Conservation (phyloP, 2,113 vertebrate genomes). For the Agapornis roseicollis region DNA sequence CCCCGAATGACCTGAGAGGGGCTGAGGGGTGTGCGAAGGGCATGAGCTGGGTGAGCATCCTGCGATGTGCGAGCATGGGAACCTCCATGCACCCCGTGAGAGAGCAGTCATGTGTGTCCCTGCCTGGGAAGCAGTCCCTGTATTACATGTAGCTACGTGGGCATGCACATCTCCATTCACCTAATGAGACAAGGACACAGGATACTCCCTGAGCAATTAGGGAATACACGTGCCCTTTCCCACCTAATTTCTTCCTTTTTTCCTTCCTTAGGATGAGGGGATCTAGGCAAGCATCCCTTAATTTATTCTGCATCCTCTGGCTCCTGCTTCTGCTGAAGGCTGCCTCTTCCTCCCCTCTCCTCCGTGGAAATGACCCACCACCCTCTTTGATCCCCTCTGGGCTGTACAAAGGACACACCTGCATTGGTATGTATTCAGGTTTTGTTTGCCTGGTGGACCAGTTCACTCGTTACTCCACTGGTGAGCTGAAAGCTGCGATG, state of each 20-base stretch:
- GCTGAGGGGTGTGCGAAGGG: background rate
- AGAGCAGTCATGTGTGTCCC: fast-evolving
- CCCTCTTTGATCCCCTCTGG: background rate
- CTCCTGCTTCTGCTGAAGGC: slow-evolving; percentile 13
- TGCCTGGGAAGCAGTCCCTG: fast-evolving
- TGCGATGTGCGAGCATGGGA: fast-evolving
- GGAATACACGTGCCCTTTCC: background rate
- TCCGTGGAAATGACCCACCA: background rate
- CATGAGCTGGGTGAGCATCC: background rate
- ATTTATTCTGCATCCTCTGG: slow-evolving; percentile 6
- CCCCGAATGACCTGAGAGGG: background rate
- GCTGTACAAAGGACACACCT: slow-evolving; percentile 13
- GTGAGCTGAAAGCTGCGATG: background rate
- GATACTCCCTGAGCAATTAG: background rate
- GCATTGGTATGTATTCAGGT: slow-evolving; percentile 67
- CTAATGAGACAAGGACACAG: background rate
- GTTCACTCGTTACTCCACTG: background rate
- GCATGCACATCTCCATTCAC: fast-evolving
- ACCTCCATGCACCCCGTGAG: fast-evolving
- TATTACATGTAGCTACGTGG: background rate
- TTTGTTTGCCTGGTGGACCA: background rate
- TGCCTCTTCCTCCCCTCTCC: background rate
- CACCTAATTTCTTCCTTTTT: background rate
- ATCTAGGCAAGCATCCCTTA: background rate
- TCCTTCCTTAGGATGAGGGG: slow-evolving; percentile 34